Evolutionary conservation across 1,140 invertebrate genomes (phyloP), one percentile per base, ranked within the genome.

Genomic region (Micrasema minimum): DNA sequence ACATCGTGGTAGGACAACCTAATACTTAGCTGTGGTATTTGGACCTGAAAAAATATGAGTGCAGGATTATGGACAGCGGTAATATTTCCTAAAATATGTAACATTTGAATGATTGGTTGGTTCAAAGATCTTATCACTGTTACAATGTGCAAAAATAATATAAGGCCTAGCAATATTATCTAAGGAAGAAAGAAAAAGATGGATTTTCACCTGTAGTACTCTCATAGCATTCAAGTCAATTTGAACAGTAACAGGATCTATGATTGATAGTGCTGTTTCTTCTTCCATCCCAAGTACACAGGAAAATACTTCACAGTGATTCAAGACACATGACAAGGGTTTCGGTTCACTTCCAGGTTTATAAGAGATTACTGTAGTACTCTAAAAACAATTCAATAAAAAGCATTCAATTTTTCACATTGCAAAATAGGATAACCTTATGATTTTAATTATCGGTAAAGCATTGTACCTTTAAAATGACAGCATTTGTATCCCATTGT

Each of bases 1-100:
- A 98, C 91, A 80, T 99, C 96, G 78, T 96, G 91, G 77, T 98
- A 99, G 0, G 96, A 98, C 1, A 99, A 79, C 2, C 96, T 88
- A 5, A 98, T 87, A 78, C 90, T 95, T 20, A 98, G 80, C n/a
- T 91, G 89, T 22, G 90, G 88, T 72, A 92, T 82, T 43, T 90
- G 85, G 12, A 89, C 81, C 84, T 87, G 35, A 31, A 65, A 74
- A 67, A 7, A 48, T n/a, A 66, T 18, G 26, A 31, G 7, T 31
- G 26, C 26, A 31, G 26, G n/a, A n/a, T n/a, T n/a, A n/a, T 31
- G 26, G 7, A 31, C 7, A 31, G 7, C 2, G 26, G 26, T 7
- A 7, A 31, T 31, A 31, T 31, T 7, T 31, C n/a, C n/a, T n/a
- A n/a, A n/a, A n/a, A n/a, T n/a, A n/a, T n/a, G n/a, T n/a, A n/a